Evolutionary conservation across 2,113 vertebrate species (phyloP).

Genomic region (Porphyrio hochstetteri): DNA sequence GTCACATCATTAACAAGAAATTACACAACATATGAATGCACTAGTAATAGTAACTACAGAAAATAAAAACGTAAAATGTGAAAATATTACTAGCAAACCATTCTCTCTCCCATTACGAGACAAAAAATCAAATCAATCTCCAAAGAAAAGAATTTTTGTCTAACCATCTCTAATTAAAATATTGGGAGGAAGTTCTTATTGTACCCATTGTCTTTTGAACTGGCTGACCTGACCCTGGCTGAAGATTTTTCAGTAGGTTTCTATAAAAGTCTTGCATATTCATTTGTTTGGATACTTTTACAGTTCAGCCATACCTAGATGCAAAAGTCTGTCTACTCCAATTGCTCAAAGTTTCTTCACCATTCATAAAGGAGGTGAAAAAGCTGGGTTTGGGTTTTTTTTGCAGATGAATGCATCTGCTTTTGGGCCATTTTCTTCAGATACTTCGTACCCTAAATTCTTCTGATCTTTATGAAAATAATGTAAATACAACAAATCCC

Average conservation of each 20-base stretch:
- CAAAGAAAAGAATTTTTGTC: background rate
- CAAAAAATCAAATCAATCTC: background rate
- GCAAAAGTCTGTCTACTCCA: background rate
- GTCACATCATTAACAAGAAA: background rate
- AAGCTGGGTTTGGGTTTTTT: background rate
- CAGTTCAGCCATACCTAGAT: background rate
- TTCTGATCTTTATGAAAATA: background rate
- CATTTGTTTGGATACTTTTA: background rate
- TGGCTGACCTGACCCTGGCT: background rate
- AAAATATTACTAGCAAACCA: background rate
- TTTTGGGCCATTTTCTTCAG: background rate
- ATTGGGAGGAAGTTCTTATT: background rate
- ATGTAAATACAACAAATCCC: background rate
- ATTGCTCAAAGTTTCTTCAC: rapidly evolving
- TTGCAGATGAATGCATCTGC: background rate
- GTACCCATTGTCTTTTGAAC: background rate
- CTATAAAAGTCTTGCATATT: background rate
- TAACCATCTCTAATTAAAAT: background rate
- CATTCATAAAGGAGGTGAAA: background rate
- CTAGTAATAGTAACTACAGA: background rate
- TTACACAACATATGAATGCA: background rate
- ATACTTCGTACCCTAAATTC: background rate
- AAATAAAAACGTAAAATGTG: background rate
- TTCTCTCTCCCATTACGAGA: background rate
- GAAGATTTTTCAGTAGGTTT: background rate